These are phyloP conservation scores for Monodelphis domestica DNA, from an alignment of 2,797 vertebrate species.

Conservation along the genomic window DNA sequence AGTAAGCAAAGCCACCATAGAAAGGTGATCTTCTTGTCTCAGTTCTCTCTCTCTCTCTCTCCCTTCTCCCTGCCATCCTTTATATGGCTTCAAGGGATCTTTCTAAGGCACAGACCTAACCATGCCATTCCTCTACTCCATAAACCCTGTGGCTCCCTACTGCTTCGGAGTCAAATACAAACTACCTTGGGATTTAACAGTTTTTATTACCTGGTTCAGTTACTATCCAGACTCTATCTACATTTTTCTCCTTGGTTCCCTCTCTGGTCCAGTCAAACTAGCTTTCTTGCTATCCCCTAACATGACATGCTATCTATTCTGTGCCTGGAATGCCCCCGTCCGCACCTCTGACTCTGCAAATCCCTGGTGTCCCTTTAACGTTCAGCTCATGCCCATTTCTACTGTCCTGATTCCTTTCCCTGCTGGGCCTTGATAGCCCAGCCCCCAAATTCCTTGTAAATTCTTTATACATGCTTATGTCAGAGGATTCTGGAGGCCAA, in stretches of 20 bases:
- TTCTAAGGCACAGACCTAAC: background rate
- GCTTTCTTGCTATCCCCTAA: background rate
- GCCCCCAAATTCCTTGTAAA: background rate
- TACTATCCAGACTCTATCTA: background rate
- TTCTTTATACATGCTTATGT: background rate
- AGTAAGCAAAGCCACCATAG: background rate
- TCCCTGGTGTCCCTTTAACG: background rate
- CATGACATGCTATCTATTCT: background rate
- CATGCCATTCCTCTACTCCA: background rate
- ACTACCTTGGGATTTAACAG: background rate
- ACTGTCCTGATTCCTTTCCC: background rate
- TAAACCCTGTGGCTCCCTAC: background rate
- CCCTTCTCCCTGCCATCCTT: conserved; percentile 6
- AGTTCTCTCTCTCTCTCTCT: background rate
- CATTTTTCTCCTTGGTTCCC: background rate
- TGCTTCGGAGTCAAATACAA: background rate
- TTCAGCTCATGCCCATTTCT: background rate
- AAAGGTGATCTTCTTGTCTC: background rate
- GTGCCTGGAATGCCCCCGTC: background rate
- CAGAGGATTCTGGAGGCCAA: background rate
- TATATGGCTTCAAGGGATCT: background rate
- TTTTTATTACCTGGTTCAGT: background rate
- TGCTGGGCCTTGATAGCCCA: background rate
- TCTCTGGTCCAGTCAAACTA: background rate
- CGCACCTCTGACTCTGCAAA: background rate